Conservation (phyloP, 2,888 invertebrate genomes). For the Stenodema calcarata region DNA sequence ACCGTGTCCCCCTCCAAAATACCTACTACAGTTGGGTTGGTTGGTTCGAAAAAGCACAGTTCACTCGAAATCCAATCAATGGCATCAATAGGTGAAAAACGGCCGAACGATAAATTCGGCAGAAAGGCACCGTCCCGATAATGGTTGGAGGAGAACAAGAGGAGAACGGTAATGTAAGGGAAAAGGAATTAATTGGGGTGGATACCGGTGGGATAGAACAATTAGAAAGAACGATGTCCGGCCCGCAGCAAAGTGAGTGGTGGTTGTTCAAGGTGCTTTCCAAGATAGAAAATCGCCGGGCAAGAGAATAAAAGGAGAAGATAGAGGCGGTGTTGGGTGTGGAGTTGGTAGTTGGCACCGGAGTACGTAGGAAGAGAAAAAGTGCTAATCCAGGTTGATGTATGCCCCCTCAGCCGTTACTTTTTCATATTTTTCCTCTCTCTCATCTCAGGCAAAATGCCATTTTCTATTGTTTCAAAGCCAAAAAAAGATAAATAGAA, state of each 20-base stretch:
- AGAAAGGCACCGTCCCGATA: not conserved
- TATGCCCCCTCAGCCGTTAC: not conserved
- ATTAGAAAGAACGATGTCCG: conserved; percentile 25
- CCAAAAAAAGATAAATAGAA: too few species aligned
- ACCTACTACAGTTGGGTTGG: too few species aligned
- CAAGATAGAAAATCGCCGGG: not conserved
- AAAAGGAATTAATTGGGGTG: conserved; percentile 28
- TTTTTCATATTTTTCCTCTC: too few species aligned
- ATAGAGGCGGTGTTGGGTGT: not conserved
- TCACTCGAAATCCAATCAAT: too few species aligned
- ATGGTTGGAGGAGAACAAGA: not conserved
- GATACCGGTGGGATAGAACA: conserved; percentile 10
- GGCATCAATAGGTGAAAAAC: not conserved
- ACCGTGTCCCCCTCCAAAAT: too few species aligned
- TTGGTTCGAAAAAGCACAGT: too few species aligned
- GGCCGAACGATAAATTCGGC: not conserved
- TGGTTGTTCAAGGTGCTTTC: not conserved
- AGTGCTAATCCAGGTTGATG: not conserved
- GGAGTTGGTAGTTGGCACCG: not conserved
- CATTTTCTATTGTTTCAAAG: too few species aligned
- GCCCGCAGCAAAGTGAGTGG: not conserved
- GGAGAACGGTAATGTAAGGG: conserved; percentile 15
- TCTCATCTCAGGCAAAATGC: too few species aligned
- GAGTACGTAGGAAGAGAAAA: not conserved
- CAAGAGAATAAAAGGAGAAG: not conserved